Evolutionary conservation across 64 coral and sea anemone genomes (phyloP), one percentile per base, ranked within the genome.

Genomic region (Montipora cactus): DNA sequence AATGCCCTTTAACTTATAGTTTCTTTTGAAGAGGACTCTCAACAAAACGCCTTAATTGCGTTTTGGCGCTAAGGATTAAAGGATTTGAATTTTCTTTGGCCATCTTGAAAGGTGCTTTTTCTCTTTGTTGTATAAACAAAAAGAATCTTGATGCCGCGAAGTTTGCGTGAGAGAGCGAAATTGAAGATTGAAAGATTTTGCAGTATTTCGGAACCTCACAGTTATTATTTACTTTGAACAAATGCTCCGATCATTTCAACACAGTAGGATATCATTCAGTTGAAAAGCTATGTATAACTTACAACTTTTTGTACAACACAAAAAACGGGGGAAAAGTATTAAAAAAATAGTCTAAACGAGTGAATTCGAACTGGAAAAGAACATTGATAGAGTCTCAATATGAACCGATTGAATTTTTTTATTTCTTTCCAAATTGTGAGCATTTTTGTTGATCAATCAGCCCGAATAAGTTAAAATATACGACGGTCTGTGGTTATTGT

Each of bases 171-270:
- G 45, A 9, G 18, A 21, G 28, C 15, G 37, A 19, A 68, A 19
- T 84, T 50, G 13, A 8, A 49, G 15, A 12, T 44, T n/a, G 14
- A 1, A 21, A 14, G 7, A 68, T 23, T 20, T 86, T 49, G 6
- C 47, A 21, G 46, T 49, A 45, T 71, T 86, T 86, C 66, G 45
- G 47, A 71, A 72, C 45, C n/a, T 50, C 66, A 14, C 82, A 86
- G 66, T 86, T 47, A 52, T 86, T 86, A 71, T 86, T 86, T 86
- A 72, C 44, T 19, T 8, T 70, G 66, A 68, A 71, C 16, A 86
- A 70, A 86, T 86, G 82, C 66, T 50, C 18, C 11, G 64, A 86
- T 70, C 82, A 72, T 49, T 49, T 21, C 68, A 49, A 86, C 82
- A 12, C 82, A 86, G 82, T 86, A 3, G 82, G 82, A 72, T 4